Conservation (phyloP, 2,113 vertebrate genomes). For the Pyxicephalus adspersus region DNA sequence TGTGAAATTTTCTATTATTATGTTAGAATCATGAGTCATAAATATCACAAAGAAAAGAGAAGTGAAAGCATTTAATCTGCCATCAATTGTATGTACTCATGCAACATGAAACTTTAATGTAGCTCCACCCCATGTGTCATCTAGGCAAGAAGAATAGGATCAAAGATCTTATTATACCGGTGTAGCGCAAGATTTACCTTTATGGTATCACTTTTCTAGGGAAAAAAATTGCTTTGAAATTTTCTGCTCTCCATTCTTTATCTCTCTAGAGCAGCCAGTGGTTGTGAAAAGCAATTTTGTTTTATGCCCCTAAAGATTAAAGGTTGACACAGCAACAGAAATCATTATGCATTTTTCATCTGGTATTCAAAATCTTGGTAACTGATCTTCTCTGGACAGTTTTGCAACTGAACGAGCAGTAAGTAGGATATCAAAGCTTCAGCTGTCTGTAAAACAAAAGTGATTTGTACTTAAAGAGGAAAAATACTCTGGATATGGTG, state of each 20-base stretch:
- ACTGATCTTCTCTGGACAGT: slow-evolving; percentile 47
- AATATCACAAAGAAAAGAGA: neutral
- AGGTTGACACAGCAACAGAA: slow-evolving; percentile 37
- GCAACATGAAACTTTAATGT: neutral
- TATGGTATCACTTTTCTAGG: slow-evolving; percentile 13
- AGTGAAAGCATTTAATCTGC: neutral
- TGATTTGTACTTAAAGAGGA: slow-evolving; percentile 44
- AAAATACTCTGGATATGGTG: slow-evolving; percentile 49
- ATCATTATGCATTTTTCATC: slow-evolving; percentile 47
- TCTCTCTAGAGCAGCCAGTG: slow-evolving; percentile 26
- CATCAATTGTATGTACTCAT: slow-evolving; percentile 1
- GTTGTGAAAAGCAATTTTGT: slow-evolving; percentile 48
- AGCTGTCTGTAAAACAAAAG: slow-evolving; percentile 44
- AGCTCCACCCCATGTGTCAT: slow-evolving; percentile 20
- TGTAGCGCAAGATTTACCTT: slow-evolving; percentile 36
- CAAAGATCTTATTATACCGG: slow-evolving; percentile 30
- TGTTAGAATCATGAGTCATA: too few species aligned
- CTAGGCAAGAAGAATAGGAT: slow-evolving; percentile 8
- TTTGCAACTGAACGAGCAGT: slow-evolving; percentile 39
- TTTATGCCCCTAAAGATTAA: slow-evolving; percentile 54
- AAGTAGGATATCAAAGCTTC: slow-evolving; percentile 45
- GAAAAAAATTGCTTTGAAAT: slow-evolving; percentile 26
- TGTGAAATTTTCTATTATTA: too few species aligned
- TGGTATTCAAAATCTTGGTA: slow-evolving; percentile 40
- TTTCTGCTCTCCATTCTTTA: slow-evolving; percentile 3